Base-by-base conservation (phyloP, 2,113 vertebrate species). In the Heliornis fulica region DNA sequence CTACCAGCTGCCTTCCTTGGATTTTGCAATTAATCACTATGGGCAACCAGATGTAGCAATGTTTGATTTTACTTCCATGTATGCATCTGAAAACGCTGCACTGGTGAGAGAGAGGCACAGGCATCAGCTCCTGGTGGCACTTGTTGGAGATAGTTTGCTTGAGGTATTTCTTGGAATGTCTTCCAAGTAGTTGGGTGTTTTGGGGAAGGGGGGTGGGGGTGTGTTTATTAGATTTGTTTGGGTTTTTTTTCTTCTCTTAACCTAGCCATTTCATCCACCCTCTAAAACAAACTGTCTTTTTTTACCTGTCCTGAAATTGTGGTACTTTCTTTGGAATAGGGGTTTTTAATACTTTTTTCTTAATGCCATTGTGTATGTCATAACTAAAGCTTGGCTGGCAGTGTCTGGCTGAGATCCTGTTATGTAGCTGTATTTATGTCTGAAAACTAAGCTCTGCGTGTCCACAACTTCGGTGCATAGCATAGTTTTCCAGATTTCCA, bases 41-140 rank as follows among this genome's bases (percentile, higher is more conserved):
- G 98, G 98, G 63, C 99, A 99, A 93, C 98, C 99, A 13, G 99
- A 99, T 20, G 99, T 99, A 83, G 99, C 99, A 48, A 99, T 99
- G 99, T 99, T 99, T 46, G 99, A 99, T 97, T 99, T 99, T 94
- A 99, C 99, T 36, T 99, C 97, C 97, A 99, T 99, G 99, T 98
- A 99, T 13, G 99, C 99, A 25, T 99, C 99, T 1, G 99, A 99
- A 97, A 99, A 99, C 0, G 99, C 99, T 0, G 99, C 99, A 0
- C 97, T 99, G 72, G 98, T 99, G 96, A 98, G 99, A 59, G 99
- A 99, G 95, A 97, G 99, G 26, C 98, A 98, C 88, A 98, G 99
- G 25, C 99, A 99, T 97, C 98, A 98, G 68, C 98, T 99, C 43
- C 98, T 99, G 40, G 99, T 99, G 46, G 98, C 99, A 0, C 98